phyloP scores from a whole-genome alignment of 2,113 vertebrate species.

The Pionites leucogaster region DNA sequence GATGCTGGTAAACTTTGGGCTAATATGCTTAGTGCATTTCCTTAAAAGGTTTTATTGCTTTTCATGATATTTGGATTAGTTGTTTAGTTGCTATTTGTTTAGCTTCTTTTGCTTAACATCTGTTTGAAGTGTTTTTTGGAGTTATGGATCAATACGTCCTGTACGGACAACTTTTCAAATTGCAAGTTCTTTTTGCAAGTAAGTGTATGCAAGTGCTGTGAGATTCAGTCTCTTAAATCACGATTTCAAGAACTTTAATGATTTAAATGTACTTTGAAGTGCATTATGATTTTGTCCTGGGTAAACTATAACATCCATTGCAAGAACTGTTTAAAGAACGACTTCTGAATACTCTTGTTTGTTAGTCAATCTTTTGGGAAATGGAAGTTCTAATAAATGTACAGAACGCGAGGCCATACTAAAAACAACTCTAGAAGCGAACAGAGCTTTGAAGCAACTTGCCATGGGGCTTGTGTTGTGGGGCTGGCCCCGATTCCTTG shows the following conservation, averaged over 20 bases:
- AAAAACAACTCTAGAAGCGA: neutral
- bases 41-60: neutral
- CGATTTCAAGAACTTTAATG: neutral
- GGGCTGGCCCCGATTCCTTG: neutral
- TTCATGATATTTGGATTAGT: neutral
- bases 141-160: neutral
- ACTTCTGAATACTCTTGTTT: neutral
- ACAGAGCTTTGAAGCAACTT: neutral
- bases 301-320: neutral
- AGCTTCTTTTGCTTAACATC: neutral
- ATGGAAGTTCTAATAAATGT: neutral
- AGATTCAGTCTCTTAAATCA: neutral
- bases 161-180: neutral
- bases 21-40: neutral
- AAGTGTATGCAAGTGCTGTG: neutral
- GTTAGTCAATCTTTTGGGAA: neutral
- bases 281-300: neutral
- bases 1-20: neutral
- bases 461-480: rapidly evolving
- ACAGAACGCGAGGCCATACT: neutral
- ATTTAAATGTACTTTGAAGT: neutral
- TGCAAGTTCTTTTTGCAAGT: neutral
- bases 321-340: neutral
- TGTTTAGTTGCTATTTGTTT: neutral
- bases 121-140: neutral